Evolutionary conservation across 2,797 vertebrate species (phyloP).

Genomic region (Trachops cirrhosus): DNA sequence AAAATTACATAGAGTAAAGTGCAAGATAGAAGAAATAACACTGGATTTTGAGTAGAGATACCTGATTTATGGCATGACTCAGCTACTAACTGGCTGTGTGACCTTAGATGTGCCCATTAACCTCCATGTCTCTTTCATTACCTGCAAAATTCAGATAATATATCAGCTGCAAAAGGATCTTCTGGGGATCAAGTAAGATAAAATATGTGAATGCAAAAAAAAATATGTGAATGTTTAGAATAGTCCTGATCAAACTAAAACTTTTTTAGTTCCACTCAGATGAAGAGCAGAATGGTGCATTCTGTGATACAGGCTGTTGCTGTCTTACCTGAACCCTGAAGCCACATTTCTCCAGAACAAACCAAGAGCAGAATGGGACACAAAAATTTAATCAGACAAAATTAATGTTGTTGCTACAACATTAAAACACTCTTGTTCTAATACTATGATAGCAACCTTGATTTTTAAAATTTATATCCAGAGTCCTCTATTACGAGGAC

Average conservation of each 20-base stretch:
- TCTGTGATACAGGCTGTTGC: background rate
- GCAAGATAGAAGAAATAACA: background rate
- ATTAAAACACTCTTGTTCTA: background rate
- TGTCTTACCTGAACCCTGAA: background rate
- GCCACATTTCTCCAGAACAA: background rate
- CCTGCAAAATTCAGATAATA: conserved; percentile 53
- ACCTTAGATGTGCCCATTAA: conserved; percentile 24
- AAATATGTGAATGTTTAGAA: background rate
- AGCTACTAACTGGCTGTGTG: background rate
- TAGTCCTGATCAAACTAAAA: conserved; percentile 17
- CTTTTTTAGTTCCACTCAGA: background rate
- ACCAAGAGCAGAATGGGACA: background rate
- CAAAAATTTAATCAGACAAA: background rate
- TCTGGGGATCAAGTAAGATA: conserved; percentile 49
- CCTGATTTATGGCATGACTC: background rate
- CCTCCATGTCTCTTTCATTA: conserved; percentile 50
- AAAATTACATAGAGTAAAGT: background rate
- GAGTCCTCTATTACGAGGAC: background rate
- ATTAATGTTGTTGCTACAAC: background rate
- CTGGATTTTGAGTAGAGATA: background rate
- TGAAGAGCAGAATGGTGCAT: background rate
- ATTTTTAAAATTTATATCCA: background rate
- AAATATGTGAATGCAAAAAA: conserved; percentile 37
- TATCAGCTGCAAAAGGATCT: conserved; percentile 36
- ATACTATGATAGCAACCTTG: background rate